Evolutionary conservation across 1,140 invertebrate genomes (phyloP), one percentile per base, ranked within the genome.

Genomic region (Euglossa dilemma): DNA sequence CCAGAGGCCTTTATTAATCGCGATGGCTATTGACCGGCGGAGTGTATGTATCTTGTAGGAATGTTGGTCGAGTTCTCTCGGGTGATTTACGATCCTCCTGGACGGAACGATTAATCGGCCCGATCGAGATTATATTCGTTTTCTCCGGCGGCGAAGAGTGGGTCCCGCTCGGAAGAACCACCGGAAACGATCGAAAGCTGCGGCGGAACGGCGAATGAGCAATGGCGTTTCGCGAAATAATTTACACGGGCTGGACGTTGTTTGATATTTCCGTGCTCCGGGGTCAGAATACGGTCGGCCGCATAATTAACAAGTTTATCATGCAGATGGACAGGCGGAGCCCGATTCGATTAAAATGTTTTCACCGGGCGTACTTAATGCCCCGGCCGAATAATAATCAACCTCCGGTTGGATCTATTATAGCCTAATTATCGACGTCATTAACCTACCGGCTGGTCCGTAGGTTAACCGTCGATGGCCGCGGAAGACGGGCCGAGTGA

Each of bases 341-440:
- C 56, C 20, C 28, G 70, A 57, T 81, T 67, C 72, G 52, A 81
- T 75, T 81, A 63, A 81, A 81, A 81, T 81, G 72, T 76, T 81
- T 81, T 75, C 72, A 47, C 23, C 20, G 25, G 18, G 47, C 63
- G 61, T 67, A 50, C 50, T 81, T 57, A 67, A 81, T 43, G 45
- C 25, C 25, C 11, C 14, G 20, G 7, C 6, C 52, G 25, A 45
- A 82, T 76, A 43, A 76, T 82, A 76, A 82, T 82, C 57, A 76
- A 76, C 45, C 23, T 43, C n/a, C 63, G 36, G n/a, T 52, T 4
- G 14, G 3, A 67, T 82, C 63, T 43, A 76, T 76, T 28, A 43
- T 76, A 45, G 16, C 23, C 14, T 36, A 47, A 76, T 75, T 76
- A 82, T 82, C 80, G n/a, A n/a, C 23, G 54, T 76, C 20, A 43